Percentiles rank a stretch among this genome's conserved stretches.
phyloP scores from a whole-genome alignment of 2,888 invertebrate species.

The Lathronympha strigana region DNA sequence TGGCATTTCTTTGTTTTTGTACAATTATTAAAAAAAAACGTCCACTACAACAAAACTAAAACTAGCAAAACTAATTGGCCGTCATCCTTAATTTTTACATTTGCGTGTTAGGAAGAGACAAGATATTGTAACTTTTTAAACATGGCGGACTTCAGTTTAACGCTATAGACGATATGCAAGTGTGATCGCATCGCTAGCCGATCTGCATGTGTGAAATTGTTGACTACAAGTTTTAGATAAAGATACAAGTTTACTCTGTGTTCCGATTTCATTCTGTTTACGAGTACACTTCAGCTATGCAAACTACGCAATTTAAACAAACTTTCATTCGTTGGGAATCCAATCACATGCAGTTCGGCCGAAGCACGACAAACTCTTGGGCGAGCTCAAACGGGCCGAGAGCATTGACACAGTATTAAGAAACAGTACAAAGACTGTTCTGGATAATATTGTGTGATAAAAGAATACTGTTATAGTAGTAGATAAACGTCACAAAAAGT shows the following conservation, averaged over 20 bases:
- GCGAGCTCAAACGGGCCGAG: slow-evolving; percentile 59
- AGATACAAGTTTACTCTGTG: slow-evolving; percentile 1
- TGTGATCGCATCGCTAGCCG: not conserved
- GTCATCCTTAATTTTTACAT: too few species aligned
- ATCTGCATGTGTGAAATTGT: not conserved
- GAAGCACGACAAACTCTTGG: slow-evolving; percentile 62
- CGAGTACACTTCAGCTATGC: slow-evolving; percentile 51
- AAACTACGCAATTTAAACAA: slow-evolving; percentile 69
- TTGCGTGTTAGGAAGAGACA: too few species aligned
- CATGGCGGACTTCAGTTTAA: too few species aligned
- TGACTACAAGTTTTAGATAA: not conserved
- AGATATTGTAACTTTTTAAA: too few species aligned
- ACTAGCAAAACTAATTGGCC: too few species aligned
- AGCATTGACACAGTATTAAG: slow-evolving; percentile 43
- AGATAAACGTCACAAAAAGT: too few species aligned
- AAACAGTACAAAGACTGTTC: not conserved
- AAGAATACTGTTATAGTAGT: too few species aligned
- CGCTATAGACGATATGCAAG: too few species aligned
- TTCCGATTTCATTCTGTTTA: not conserved
- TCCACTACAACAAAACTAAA: too few species aligned
- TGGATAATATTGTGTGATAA: too few species aligned
- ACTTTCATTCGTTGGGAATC: slow-evolving; percentile 69
- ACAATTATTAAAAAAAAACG: too few species aligned
- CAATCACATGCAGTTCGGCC: slow-evolving; percentile 69
- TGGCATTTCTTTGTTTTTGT: too few species aligned